Percentiles rank a stretch among this genome's conserved stretches.
These are phyloP conservation scores for Pachycephus smyrnensis DNA, from an alignment of 2,888 invertebrate species.

Conservation along the genomic window DNA sequence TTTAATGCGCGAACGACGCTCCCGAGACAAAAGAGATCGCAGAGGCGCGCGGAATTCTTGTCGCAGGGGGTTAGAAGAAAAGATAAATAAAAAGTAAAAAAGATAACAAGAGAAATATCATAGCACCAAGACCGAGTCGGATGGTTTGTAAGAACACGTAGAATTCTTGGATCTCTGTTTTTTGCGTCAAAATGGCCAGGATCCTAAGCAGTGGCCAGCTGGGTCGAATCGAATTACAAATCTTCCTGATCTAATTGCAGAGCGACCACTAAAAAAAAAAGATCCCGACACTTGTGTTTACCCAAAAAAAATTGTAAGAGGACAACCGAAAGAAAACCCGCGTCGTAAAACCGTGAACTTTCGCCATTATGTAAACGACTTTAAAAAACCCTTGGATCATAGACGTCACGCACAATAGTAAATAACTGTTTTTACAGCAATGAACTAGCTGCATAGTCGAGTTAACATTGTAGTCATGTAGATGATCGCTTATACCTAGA, in stretches of 20 bases:
- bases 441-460: slow-evolving; percentile 46
- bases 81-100: not conserved
- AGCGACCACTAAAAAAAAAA: not conserved
- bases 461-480: slow-evolving; percentile 46
- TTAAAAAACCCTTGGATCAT: not conserved
- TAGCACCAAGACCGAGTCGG: not conserved
- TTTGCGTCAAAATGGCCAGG: not conserved
- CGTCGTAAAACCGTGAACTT: not conserved
- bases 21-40: slow-evolving; percentile 8
- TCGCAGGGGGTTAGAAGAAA: not conserved
- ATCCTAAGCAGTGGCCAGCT: not conserved
- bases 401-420: not conserved
- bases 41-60: slow-evolving; percentile 8
- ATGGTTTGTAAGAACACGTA: not conserved
- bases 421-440: slow-evolving; percentile 43
- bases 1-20: slow-evolving; percentile 39
- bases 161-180: slow-evolving; percentile 11
- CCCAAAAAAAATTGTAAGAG: not conserved
- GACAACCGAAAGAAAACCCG: not conserved
- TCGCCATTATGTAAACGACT: not conserved
- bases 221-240: slow-evolving; percentile 21
- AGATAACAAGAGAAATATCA: not conserved
- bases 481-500: slow-evolving; percentile 18
- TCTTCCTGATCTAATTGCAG: slow-evolving; percentile 20
- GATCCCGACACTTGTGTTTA: not conserved